Percentiles rank a stretch among this genome's conserved stretches.
Evolutionary conservation across 2,888 invertebrate genomes (phyloP).

Genomic region (Subacronicta megacephala): DNA sequence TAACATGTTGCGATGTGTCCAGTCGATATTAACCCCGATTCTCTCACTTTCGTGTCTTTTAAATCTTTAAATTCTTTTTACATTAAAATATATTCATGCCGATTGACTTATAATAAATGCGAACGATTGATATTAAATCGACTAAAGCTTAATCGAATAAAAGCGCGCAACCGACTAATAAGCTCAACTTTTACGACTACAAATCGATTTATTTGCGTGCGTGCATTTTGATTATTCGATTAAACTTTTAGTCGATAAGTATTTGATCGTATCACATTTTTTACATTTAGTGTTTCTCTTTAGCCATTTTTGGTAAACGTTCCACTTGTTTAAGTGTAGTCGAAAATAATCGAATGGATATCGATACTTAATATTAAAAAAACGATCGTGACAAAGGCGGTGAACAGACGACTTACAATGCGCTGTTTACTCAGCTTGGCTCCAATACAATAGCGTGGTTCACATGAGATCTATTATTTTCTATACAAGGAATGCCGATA

Average conservation of each 20-base stretch:
- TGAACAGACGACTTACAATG: conserved; percentile 36
- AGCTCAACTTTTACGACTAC: conserved; percentile 16
- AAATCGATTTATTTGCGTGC: conserved; percentile 8
- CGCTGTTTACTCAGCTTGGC: conserved; percentile 41
- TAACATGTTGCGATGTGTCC: conserved; percentile 48
- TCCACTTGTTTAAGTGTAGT: conserved; percentile 44
- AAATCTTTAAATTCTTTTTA: conserved; percentile 58
- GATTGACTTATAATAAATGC: conserved; percentile 39
- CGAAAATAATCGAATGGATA: conserved; percentile 41
- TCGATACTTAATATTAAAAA: conserved; percentile 42
- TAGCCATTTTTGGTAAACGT: conserved; percentile 54
- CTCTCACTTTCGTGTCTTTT: conserved; percentile 71
- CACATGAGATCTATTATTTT: conserved; percentile 49
- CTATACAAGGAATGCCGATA: conserved; percentile 60
- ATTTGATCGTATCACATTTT: conserved; percentile 28
- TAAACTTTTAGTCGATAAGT: conserved; percentile 30
- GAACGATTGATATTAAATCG: conserved; percentile 22
- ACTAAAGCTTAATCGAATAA: conserved; percentile 25
- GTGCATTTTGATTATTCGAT: conserved; percentile 15
- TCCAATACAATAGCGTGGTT: conserved; percentile 38
- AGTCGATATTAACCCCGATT: conserved; percentile 54
- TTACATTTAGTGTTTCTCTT: conserved; percentile 40
- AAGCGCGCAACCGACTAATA: conserved; percentile 3
- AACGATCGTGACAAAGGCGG: conserved; percentile 48
- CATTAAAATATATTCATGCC: conserved; percentile 53